These are phyloP conservation scores for Halictus ligatus DNA, from an alignment of 2,888 invertebrate genomes.

Conservation along the genomic window DNA sequence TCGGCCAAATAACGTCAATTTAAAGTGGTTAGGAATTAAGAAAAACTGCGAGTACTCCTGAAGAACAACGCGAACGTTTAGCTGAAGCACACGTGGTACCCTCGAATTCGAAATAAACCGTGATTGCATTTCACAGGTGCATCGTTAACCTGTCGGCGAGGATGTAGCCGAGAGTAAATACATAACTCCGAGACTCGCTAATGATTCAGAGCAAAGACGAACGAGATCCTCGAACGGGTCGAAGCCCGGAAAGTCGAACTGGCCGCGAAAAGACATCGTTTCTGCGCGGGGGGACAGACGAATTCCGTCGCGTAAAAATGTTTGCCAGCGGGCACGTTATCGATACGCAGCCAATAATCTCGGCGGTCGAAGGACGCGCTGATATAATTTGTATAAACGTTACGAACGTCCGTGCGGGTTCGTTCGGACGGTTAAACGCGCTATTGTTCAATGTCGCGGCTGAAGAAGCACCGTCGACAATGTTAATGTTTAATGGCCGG, in stretches of 20 bases:
- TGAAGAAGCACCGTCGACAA: constrained; percentile 27
- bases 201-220: not conserved
- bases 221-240: not conserved
- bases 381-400: constrained; percentile 9
- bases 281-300: not conserved
- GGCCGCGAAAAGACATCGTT: not conserved
- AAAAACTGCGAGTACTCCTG: not conserved
- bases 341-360: constrained; percentile 20
- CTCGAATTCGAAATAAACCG: not conserved
- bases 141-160: not conserved
- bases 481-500: constrained; percentile 41
- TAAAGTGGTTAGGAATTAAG: not conserved
- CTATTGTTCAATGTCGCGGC: constrained; percentile 46
- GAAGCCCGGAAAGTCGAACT: not conserved
- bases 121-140: not conserved
- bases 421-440: constrained; percentile 18
- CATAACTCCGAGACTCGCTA: not conserved
- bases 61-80: not conserved
- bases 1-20: not conserved
- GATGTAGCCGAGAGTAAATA: not conserved
- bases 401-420: constrained; percentile 14
- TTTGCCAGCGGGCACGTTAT: not conserved
- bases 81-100: not conserved
- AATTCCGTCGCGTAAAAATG: not conserved
- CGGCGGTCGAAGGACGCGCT: constrained; percentile 11